Conservation (phyloP, 2,797 vertebrate species). For the Okamejei kenojei region DNA sequence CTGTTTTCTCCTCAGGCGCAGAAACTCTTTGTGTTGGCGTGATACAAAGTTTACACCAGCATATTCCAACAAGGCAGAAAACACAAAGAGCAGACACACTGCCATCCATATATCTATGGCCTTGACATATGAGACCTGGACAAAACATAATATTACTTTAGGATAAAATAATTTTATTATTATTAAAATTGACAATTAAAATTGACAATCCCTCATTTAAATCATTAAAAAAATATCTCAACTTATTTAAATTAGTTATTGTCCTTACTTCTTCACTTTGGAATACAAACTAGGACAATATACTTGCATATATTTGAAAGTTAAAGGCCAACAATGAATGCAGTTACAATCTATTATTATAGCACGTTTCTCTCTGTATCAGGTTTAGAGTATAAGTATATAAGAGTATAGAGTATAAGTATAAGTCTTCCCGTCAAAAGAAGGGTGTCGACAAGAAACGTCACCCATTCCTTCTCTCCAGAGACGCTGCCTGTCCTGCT, state of each 20-base stretch:
- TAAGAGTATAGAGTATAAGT: no score
- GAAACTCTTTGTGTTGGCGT: constrained; percentile 95
- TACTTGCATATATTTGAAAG: not conserved
- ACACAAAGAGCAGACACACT: constrained; percentile 96
- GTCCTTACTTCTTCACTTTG: not conserved
- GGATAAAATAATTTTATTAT: not conserved
- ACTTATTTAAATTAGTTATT: not conserved
- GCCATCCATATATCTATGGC: constrained; percentile 99
- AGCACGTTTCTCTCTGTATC: not conserved
- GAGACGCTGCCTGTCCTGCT: no score
- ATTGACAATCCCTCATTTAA: not conserved
- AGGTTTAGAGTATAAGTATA: not conserved
- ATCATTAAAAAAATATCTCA: not conserved
- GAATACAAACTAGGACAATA: not conserved
- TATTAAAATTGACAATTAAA: not conserved
- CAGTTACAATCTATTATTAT: not conserved
- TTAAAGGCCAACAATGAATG: not conserved
- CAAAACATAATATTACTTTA: constrained; percentile 26
- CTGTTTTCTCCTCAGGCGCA: constrained; percentile 85
- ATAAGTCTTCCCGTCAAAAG: no score
- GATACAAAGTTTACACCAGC: constrained; percentile 98
- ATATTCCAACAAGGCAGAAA: constrained; percentile 91
- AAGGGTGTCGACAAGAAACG: no score
- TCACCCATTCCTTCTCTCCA: no score
- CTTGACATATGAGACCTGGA: constrained; percentile 95